Percentiles rank a stretch among this genome's conserved stretches.
Evolutionary conservation across 2,797 vertebrate species (phyloP).

Genomic region (Alfaro cultratus): DNA sequence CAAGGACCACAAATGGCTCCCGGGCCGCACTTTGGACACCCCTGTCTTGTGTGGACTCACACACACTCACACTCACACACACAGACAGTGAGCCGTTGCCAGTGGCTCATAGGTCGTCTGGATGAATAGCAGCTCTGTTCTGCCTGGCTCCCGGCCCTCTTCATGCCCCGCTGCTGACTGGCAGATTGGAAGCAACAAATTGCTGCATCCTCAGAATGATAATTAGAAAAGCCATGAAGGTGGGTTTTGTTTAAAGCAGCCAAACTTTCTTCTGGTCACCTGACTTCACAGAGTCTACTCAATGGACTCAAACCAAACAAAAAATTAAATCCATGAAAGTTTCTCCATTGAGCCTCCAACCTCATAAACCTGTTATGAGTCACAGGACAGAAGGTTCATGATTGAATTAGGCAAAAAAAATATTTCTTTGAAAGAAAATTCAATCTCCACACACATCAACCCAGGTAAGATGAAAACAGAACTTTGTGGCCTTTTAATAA

Average conservation of each 20-base stretch:
- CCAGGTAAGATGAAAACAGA: conserved; percentile 62
- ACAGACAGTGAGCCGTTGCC: conserved; percentile 31
- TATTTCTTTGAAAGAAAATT: conserved; percentile 19
- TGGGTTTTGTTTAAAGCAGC: conserved; percentile 90
- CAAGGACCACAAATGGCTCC: too few species aligned
- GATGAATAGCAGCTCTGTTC: conserved; percentile 85
- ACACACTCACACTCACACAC: conserved; percentile 35
- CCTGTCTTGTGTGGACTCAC: conserved; percentile 40
- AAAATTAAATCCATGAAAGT: background rate
- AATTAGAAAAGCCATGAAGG: conserved; percentile 97
- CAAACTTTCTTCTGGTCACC: conserved; percentile 84
- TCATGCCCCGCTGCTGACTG: conserved; percentile 88
- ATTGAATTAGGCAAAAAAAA: conserved; percentile 61
- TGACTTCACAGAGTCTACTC: conserved; percentile 68
- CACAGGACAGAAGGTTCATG: conserved; percentile 44
- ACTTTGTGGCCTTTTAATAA: conserved; percentile 57
- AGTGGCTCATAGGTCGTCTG: conserved; percentile 65
- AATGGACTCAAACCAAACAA: background rate
- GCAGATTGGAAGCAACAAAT: conserved; percentile 99
- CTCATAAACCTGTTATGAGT: conserved; percentile 37
- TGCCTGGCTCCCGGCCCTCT: conserved; percentile 89
- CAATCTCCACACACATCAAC: conserved; percentile 23
- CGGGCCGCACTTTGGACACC: conserved; percentile 19
- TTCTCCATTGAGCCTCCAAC: conserved; percentile 16
- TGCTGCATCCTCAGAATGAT: conserved; percentile 99